phyloP scores from a whole-genome alignment of 2,113 vertebrate species.

The Sebastes schlegelii region DNA sequence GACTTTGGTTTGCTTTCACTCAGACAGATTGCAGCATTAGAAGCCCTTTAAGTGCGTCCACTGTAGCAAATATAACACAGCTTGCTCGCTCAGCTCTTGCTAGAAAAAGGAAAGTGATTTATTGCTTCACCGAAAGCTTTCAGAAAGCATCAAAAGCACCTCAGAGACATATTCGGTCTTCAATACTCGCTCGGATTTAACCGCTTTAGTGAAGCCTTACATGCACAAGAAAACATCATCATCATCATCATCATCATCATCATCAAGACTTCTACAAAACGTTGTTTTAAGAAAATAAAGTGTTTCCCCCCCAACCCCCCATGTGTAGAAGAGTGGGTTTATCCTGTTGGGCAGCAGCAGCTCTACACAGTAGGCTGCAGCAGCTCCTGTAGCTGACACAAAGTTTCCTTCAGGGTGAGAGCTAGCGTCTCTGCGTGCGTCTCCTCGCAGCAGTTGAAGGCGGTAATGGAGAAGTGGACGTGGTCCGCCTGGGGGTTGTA shows the following conservation, averaged over 20 bases:
- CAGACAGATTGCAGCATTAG: neutral
- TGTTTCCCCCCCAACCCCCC: neutral
- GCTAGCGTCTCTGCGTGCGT: conserved; percentile 85
- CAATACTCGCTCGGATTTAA: conserved; percentile 2
- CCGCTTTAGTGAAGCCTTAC: neutral
- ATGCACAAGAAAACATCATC: conserved; percentile 1
- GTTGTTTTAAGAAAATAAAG: neutral
- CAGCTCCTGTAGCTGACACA: conserved; percentile 83
- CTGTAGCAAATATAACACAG: neutral
- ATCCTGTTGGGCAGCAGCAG: neutral
- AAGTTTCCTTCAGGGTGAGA: conserved; percentile 75
- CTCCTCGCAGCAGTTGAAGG: conserved; percentile 90
- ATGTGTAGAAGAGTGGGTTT: neutral
- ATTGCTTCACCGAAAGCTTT: conserved; percentile 12
- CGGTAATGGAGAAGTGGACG: conserved; percentile 86
- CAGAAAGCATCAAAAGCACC: conserved; percentile 46
- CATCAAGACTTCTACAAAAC: conserved; percentile 16
- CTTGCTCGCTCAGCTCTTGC: conserved; percentile 24
- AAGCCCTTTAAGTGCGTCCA: neutral
- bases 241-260: conserved; percentile 9
- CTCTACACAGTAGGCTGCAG: conserved; percentile 78
- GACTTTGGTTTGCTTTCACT: conserved; percentile 31
- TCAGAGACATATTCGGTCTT: conserved; percentile 4
- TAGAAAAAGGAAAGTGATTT: conserved; percentile 22
- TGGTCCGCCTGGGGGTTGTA: conserved; percentile 87